These are phyloP conservation scores for Rhopilema esculentum DNA, from an alignment of 30 jellyfish, hydroid and myxozoan species.

Conservation along the genomic window DNA sequence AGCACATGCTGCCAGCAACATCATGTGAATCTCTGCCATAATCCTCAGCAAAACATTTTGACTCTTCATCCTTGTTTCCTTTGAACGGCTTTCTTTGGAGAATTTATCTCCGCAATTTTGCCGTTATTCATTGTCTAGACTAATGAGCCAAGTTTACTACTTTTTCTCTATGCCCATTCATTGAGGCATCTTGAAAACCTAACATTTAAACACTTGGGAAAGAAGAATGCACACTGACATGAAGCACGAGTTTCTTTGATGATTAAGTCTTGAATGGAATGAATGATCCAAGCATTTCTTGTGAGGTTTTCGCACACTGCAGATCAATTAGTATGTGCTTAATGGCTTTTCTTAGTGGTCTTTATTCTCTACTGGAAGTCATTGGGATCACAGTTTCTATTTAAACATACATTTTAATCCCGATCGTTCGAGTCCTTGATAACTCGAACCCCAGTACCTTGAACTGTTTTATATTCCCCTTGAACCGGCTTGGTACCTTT, in stretches of 20 bases:
- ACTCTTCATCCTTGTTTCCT: background rate
- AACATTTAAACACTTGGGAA: background rate
- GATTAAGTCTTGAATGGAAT: background rate
- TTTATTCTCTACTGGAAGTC: no score
- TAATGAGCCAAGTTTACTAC: background rate
- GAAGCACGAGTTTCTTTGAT: background rate
- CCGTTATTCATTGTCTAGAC: background rate
- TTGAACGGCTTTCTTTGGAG: background rate
- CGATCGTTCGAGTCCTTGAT: no score
- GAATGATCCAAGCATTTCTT: background rate
- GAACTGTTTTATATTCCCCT: no score
- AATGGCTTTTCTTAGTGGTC: background rate
- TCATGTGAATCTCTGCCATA: background rate
- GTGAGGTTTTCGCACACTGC: background rate
- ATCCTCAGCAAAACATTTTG: background rate
- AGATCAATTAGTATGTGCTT: background rate
- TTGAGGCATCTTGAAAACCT: background rate
- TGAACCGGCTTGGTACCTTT: no score
- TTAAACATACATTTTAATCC: background rate
- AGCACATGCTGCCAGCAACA: background rate
- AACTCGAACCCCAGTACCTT: no score
- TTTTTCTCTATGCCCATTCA: background rate
- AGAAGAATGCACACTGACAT: background rate
- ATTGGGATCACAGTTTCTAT: no score
- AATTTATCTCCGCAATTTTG: background rate